phyloP scores from a whole-genome alignment of 2,113 vertebrate genomes.

The Podiceps cristatus region DNA sequence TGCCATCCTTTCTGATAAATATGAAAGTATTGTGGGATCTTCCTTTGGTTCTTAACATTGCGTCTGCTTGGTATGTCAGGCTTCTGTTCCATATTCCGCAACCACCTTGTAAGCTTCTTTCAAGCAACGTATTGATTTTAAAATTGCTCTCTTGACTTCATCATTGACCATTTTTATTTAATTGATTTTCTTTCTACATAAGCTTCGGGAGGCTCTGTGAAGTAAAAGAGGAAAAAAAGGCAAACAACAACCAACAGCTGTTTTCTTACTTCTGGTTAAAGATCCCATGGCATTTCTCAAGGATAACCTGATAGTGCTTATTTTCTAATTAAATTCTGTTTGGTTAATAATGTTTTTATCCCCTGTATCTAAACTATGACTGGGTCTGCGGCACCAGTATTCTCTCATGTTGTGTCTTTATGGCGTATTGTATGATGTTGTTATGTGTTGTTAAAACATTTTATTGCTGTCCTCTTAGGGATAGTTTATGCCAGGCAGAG shows the following conservation, averaged over 20 bases:
- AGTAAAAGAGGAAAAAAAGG: background rate
- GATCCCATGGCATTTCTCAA: background rate
- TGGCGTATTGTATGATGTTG: background rate
- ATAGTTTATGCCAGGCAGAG: background rate
- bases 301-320: background rate
- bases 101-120: conserved; percentile 41
- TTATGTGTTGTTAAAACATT: background rate
- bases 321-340: background rate
- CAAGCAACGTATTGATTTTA: conserved; percentile 75
- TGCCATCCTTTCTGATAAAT: background rate
- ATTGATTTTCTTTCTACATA: conserved; percentile 76
- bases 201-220: conserved; percentile 22
- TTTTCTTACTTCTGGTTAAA: background rate
- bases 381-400: background rate
- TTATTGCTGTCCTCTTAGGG: background rate
- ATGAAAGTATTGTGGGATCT: background rate
- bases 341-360: background rate
- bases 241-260: background rate
- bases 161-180: conserved; percentile 77
- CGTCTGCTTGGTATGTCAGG: background rate
- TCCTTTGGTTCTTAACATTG: background rate
- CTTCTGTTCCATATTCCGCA: conserved; percentile 54
- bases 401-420: background rate
- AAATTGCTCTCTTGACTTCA: conserved; percentile 80
- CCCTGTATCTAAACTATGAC: background rate